Evolutionary conservation across 2,797 vertebrate species (phyloP).

Genomic region (Molossus molossus): DNA sequence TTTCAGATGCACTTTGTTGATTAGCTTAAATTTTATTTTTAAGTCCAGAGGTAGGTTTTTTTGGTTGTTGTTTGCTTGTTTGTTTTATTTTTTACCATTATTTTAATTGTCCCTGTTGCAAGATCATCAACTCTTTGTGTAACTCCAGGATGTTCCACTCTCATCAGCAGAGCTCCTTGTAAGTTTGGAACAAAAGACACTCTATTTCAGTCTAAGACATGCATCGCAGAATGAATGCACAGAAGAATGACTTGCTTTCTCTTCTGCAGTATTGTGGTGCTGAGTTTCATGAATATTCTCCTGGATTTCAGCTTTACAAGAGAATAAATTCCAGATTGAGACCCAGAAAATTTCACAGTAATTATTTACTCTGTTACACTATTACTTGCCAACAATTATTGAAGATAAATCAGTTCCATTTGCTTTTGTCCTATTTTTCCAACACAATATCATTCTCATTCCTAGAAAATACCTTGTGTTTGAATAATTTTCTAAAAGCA

Average conservation of each 20-base stretch:
- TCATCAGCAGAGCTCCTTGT: background rate
- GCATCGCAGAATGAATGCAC: background rate
- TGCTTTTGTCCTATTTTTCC: constrained; percentile 21
- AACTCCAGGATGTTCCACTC: background rate
- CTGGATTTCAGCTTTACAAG: constrained; percentile 9
- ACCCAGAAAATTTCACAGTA: background rate
- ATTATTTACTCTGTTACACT: background rate
- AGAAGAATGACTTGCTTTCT: background rate
- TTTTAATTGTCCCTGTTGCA: background rate
- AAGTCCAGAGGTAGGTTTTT: background rate
- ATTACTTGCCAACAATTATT: constrained; percentile 38
- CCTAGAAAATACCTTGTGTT: background rate
- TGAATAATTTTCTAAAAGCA: background rate
- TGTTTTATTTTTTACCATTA: background rate
- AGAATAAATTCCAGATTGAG: constrained; percentile 18
- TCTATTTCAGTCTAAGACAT: background rate
- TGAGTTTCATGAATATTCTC: background rate
- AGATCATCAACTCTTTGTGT: background rate
- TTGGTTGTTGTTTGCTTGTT: background rate
- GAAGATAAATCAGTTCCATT: constrained; percentile 26
- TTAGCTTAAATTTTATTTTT: background rate
- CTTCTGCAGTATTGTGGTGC: background rate
- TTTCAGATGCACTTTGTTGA: background rate
- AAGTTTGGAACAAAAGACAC: background rate
- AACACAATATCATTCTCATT: background rate